These are phyloP conservation scores for Perithous albicinctus DNA, from an alignment of 2,888 invertebrate genomes.

Conservation along the genomic window DNA sequence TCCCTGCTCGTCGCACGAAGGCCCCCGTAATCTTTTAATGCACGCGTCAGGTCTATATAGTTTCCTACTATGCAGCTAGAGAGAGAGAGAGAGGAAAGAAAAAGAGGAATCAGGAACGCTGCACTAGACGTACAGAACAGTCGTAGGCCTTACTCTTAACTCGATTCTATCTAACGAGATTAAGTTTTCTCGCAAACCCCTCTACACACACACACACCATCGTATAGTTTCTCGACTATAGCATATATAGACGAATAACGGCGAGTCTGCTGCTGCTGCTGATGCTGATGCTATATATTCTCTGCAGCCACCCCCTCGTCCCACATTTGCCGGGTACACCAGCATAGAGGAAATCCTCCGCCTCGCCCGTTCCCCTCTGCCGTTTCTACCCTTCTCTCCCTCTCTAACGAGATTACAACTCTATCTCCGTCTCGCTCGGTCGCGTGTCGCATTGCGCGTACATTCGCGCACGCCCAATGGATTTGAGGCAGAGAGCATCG, in stretches of 20 bases:
- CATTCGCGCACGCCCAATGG: conserved; percentile 80
- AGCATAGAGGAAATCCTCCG: conserved; percentile 65
- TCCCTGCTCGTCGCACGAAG: conserved; percentile 16
- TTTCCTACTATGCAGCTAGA: conserved; percentile 5
- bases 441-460: conserved; percentile 84
- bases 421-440: conserved; percentile 76
- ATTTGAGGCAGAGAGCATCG: conserved; percentile 66
- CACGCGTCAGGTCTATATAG: conserved; percentile 44
- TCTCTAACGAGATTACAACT: conserved; percentile 79
- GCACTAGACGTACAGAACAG: conserved; percentile 57
- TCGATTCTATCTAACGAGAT: conserved; percentile 72
- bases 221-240: conserved; percentile 39
- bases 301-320: conserved; percentile 54
- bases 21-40: conserved; percentile 52
- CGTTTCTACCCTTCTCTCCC: conserved; percentile 42
- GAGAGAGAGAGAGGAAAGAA: neutral
- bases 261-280: conserved; percentile 37
- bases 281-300: no score
- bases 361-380: conserved; percentile 57
- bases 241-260: conserved; percentile 16
- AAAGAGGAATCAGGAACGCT: conserved; percentile 48
- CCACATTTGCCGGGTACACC: conserved; percentile 61
- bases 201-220: conserved; percentile 24
- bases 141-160: conserved; percentile 69
- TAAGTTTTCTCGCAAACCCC: conserved; percentile 68